A percentile compares a stretch with the other conserved stretches of the same genome.
Evolutionary conservation across 2,888 invertebrate species (phyloP).

Genomic region (Myopa testacea): DNA sequence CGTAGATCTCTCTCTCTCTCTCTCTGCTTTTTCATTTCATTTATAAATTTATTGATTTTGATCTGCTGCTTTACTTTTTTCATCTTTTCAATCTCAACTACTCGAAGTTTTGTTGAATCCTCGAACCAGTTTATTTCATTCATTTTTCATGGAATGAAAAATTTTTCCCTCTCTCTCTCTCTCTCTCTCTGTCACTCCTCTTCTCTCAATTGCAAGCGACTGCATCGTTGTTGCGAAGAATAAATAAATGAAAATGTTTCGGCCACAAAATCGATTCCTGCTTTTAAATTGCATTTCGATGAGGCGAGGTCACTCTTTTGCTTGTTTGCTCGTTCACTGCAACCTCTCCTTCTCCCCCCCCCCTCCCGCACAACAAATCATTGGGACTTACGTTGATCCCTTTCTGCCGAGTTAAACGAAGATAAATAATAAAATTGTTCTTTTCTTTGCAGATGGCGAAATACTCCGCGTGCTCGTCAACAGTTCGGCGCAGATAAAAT

Average conservation of each 20-base stretch:
- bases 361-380: conserved; percentile 13
- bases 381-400: not conserved
- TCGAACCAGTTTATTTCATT: no score
- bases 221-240: not conserved
- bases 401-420: conserved; percentile 1
- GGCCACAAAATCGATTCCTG: conserved; percentile 36
- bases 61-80: no score
- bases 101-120: not conserved
- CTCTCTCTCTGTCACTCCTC: no score
- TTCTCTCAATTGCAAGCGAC: not conserved
- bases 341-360: not conserved
- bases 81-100: not conserved
- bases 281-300: conserved; percentile 35
- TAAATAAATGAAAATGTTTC: conserved; percentile 19
- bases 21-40: no score
- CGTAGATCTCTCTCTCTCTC: no score
- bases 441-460: conserved; percentile 64
- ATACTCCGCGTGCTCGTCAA: conserved; percentile 73
- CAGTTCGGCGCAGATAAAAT: conserved; percentile 84
- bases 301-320: not conserved
- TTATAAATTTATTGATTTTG: no score
- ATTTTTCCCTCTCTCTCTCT: not conserved
- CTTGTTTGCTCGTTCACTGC: not conserved
- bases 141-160: not conserved
- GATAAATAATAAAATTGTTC: not conserved